Evolutionary conservation across 1,140 invertebrate genomes (phyloP).

Genomic region (Mamestra configurata): DNA sequence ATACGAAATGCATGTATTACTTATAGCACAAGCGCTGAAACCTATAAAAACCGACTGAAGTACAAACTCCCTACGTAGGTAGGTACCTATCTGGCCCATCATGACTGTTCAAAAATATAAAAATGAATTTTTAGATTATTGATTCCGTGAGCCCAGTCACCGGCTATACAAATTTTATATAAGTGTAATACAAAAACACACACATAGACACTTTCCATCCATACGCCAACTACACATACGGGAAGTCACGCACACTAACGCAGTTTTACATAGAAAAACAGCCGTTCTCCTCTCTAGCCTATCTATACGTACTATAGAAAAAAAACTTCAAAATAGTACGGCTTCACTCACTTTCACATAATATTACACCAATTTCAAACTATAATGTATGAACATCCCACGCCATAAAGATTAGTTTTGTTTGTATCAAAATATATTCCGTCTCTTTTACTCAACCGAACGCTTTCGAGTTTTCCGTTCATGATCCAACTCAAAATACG

Average conservation of each 20-base stretch:
- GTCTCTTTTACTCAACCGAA: constrained; percentile 82
- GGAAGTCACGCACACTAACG: constrained; percentile 80
- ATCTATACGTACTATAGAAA: constrained; percentile 80
- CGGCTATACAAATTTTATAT: constrained; percentile 82
- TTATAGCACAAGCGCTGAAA: neutral
- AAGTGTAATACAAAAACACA: constrained; percentile 74
- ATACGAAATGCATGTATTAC: neutral
- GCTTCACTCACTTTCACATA: constrained; percentile 75
- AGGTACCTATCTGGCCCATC: neutral
- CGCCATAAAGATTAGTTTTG: constrained; percentile 76
- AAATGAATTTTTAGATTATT: constrained; percentile 85
- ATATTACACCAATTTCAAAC: constrained; percentile 69
- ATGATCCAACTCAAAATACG: constrained; percentile 86
- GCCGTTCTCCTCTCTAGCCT: constrained; percentile 80
- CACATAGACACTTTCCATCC: constrained; percentile 71
- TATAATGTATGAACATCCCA: constrained; percentile 66
- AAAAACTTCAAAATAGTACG: constrained; percentile 87
- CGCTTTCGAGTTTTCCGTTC: constrained; percentile 87
- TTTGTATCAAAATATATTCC: constrained; percentile 57
- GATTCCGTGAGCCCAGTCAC: constrained; percentile 75
- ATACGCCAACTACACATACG: constrained; percentile 81
- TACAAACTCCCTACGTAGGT: neutral
- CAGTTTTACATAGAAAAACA: constrained; percentile 84
- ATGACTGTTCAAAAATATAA: constrained; percentile 70
- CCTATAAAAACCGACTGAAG: neutral